Percentiles rank a stretch among this genome's conserved stretches.
phyloP scores from a whole-genome alignment of 1,140 invertebrate genomes.

The Saxidomus purpurata region DNA sequence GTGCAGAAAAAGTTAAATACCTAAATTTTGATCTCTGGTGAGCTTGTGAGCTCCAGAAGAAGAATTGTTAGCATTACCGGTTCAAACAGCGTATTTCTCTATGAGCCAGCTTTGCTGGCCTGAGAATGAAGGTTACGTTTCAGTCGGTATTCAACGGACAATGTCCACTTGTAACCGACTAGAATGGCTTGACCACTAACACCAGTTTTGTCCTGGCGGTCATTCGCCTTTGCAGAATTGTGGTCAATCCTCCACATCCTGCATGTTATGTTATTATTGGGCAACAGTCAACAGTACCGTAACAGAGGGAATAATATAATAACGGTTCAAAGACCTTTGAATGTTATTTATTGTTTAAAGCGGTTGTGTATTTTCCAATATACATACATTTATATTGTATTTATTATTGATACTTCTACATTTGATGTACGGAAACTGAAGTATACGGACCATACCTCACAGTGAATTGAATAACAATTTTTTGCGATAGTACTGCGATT shows the following conservation, averaged over 20 bases:
- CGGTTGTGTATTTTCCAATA: slow-evolving; percentile 36
- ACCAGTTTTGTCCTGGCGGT: slow-evolving; percentile 17
- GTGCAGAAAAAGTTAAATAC: too few relatives aligned
- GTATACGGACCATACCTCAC: too few relatives aligned
- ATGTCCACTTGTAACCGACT: neutral
- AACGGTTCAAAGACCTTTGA: neutral
- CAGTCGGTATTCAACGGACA: neutral
- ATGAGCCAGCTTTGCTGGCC: too few relatives aligned
- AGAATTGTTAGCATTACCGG: too few relatives aligned
- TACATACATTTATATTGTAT: neutral
- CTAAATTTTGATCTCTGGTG: too few relatives aligned
- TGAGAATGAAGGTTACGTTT: too few relatives aligned
- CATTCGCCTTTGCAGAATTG: slow-evolving; percentile 23
- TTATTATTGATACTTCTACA: neutral
- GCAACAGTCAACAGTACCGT: neutral
- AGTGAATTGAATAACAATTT: too few relatives aligned
- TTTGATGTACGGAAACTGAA: neutral
- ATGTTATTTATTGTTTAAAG: slow-evolving; percentile 12
- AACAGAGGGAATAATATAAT: neutral
- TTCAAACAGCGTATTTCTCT: too few relatives aligned
- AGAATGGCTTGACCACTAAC: slow-evolving; percentile 18
- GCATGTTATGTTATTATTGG: slow-evolving; percentile 20
- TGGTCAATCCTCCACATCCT: slow-evolving; percentile 44
- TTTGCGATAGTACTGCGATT: too few relatives aligned
- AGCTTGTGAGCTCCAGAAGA: too few relatives aligned